phyloP scores from a whole-genome alignment of 2,888 invertebrate genomes.

The Drosophila kuntzei region DNA sequence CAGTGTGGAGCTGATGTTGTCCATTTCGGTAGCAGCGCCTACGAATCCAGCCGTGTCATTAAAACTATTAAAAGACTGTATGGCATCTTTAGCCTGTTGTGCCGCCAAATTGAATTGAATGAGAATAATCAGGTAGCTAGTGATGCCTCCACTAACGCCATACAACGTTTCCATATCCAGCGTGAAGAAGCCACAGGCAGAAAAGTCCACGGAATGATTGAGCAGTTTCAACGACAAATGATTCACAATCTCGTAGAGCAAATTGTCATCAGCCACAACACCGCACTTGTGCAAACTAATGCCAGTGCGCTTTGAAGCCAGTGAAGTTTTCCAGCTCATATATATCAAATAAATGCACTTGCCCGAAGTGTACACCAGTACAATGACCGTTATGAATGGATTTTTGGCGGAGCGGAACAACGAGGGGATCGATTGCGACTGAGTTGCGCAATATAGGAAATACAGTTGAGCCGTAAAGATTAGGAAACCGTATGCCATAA shows the following conservation, averaged over 20 bases:
- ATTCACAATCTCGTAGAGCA: constrained; percentile 85
- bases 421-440: constrained; percentile 83
- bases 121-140: constrained; percentile 85
- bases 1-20: constrained; percentile 54
- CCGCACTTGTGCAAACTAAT: constrained; percentile 85
- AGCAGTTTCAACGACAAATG: constrained; percentile 85
- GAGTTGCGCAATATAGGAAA: constrained; percentile 84
- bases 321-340: constrained; percentile 85
- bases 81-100: constrained; percentile 83
- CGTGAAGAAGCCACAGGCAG: constrained; percentile 85
- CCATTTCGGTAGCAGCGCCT: constrained; percentile 62
- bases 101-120: constrained; percentile 86
- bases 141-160: constrained; percentile 85
- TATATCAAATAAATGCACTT: constrained; percentile 85
- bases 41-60: constrained; percentile 71
- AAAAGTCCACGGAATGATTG: constrained; percentile 85
- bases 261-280: constrained; percentile 84
- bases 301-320: constrained; percentile 85
- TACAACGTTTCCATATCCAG: constrained; percentile 85
- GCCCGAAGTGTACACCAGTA: constrained; percentile 82
- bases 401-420: constrained; percentile 84
- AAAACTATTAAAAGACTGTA: constrained; percentile 61
- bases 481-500: constrained; percentile 85
- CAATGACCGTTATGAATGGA: constrained; percentile 79
- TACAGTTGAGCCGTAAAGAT: constrained; percentile 85